These are phyloP conservation scores for Agriopis aurantiaria DNA, from an alignment of 2,888 invertebrate genomes.

Conservation along the genomic window DNA sequence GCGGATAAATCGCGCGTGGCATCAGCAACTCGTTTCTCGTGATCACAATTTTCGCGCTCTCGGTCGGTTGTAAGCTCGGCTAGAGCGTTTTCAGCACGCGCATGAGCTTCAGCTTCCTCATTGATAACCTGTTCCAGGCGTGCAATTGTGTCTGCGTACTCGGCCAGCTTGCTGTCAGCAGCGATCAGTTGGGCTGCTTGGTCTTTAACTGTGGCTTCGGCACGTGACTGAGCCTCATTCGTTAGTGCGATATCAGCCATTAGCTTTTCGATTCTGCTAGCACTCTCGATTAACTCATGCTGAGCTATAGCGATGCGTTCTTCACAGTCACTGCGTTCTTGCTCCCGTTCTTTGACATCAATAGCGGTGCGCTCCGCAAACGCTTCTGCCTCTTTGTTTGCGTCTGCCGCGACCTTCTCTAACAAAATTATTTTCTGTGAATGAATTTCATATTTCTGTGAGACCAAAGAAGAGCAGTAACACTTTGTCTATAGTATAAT, in stretches of 20 bases:
- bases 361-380: neutral
- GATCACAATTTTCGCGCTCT: neutral
- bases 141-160: neutral
- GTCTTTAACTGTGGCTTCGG: neutral
- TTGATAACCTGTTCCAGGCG: neutral
- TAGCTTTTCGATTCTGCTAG: neutral
- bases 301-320: neutral
- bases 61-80: conserved; percentile 1
- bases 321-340: neutral
- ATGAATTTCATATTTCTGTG: neutral
- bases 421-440: neutral
- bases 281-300: neutral
- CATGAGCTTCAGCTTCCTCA: neutral
- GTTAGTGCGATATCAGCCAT: neutral
- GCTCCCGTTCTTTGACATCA: neutral
- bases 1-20: conserved; percentile 47
- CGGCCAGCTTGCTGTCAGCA: neutral
- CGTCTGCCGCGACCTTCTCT: neutral
- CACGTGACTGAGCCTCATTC: neutral
- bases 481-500: too few relatives aligned
- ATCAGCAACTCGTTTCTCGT: conserved; percentile 2
- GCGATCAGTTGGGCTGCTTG: neutral
- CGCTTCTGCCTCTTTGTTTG: neutral
- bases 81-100: neutral
- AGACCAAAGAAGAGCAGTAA: neutral